A percentile compares a stretch with the other conserved stretches of the same genome.
Evolutionary conservation across 2,113 vertebrate species (phyloP).

Genomic region (Tenebrosternarchus preto): DNA sequence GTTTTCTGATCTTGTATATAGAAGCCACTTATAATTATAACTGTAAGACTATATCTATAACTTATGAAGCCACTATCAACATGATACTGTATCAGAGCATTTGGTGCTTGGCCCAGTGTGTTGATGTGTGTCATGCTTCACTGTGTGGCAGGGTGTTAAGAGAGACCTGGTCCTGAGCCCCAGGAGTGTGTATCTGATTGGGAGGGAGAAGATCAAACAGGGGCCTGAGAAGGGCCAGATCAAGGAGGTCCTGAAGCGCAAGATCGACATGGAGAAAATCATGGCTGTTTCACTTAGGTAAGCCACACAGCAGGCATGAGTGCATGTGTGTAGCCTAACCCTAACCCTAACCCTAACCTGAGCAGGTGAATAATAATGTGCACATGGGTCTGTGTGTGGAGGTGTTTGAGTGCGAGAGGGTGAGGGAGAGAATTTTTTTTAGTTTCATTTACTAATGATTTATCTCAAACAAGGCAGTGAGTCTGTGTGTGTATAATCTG

Average conservation of each 20-base stretch:
- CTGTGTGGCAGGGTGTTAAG: conserved; percentile 81
- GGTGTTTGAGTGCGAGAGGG: too few species aligned
- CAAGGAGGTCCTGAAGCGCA: conserved; percentile 90
- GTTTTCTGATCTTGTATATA: too few species aligned
- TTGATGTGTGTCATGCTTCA: conserved; percentile 2
- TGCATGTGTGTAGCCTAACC: conserved; percentile 23
- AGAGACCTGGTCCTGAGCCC: conserved; percentile 93
- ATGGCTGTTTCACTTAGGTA: conserved; percentile 91
- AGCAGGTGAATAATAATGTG: too few species aligned
- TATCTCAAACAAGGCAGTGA: too few species aligned
- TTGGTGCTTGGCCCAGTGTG: background rate
- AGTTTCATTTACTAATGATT: too few species aligned
- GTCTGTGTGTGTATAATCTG: background rate
- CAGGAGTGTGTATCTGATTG: conserved; percentile 91
- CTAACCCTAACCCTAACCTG: too few species aligned
- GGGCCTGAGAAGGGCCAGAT: conserved; percentile 93
- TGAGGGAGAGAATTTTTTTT: too few species aligned
- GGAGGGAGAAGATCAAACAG: conserved; percentile 93
- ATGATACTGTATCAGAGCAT: too few species aligned
- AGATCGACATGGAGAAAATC: conserved; percentile 89
- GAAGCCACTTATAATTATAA: too few species aligned
- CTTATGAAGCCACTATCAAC: too few species aligned
- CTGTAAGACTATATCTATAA: too few species aligned
- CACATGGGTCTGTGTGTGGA: background rate
- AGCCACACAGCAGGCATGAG: conserved; percentile 22